These are phyloP conservation scores for Oreotrochilus melanogaster DNA, from an alignment of 2,113 vertebrate genomes.

Conservation along the genomic window DNA sequence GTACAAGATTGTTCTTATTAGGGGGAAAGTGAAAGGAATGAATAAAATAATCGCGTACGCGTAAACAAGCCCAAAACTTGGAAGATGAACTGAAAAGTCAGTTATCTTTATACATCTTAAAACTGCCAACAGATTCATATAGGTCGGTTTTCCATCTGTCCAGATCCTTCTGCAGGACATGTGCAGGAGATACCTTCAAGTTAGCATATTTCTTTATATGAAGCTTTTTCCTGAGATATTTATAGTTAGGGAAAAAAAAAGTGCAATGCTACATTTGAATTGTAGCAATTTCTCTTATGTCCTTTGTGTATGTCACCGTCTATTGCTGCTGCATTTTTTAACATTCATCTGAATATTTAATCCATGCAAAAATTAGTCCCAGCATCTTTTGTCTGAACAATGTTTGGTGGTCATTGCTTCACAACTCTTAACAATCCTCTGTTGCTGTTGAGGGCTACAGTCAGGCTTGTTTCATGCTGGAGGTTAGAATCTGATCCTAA, in stretches of 20 bases:
- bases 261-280: neutral
- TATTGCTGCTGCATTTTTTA: constrained; percentile 17
- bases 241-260: neutral
- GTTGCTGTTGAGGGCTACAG: constrained; percentile 35
- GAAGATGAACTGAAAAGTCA: constrained; percentile 38
- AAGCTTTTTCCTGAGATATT: neutral
- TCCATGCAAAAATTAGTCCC: constrained; percentile 21
- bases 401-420: constrained; percentile 44
- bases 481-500: constrained; percentile 73
- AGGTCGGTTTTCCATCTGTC: neutral
- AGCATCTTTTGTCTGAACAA: constrained; percentile 13
- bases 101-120: constrained; percentile 25
- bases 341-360: constrained; percentile 36
- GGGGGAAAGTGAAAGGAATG: neutral
- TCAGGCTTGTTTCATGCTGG: constrained; percentile 47
- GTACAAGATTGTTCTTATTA: neutral
- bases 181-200: neutral
- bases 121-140: constrained; percentile 27
- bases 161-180: constrained; percentile 27
- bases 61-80: constrained; percentile 37
- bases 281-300: constrained; percentile 32
- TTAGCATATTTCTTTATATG: neutral
- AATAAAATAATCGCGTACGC: constrained; percentile 14
- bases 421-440: constrained; percentile 68
- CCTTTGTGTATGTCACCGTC: constrained; percentile 1